phyloP scores from a whole-genome alignment of 2,113 vertebrate species.

The Lichenostomus cassidix region DNA sequence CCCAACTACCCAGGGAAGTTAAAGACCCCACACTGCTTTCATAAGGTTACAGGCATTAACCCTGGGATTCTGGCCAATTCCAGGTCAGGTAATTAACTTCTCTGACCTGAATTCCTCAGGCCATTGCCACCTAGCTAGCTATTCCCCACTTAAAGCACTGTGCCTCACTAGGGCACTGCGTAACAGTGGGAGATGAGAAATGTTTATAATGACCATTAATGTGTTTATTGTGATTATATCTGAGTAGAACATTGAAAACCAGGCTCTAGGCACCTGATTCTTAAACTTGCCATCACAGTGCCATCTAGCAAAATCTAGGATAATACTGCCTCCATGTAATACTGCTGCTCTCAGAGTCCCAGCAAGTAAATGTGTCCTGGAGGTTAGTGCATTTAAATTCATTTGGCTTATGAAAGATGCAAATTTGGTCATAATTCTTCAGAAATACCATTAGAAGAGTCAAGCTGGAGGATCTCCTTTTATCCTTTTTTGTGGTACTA shows the following conservation, averaged over 20 bases:
- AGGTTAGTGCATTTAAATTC: background rate
- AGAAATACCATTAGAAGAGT: background rate
- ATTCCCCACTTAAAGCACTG: background rate
- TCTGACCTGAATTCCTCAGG: background rate
- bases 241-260: background rate
- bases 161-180: background rate
- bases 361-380: background rate
- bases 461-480: background rate
- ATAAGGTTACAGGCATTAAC: background rate
- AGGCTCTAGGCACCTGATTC: background rate
- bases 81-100: background rate
- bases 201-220: background rate
- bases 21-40: background rate
- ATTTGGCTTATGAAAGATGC: background rate
- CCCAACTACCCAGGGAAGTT: accelerated
- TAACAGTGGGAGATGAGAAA: background rate
- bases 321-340: background rate
- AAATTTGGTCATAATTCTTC: background rate
- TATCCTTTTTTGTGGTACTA: background rate
- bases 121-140: background rate
- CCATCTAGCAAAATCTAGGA: background rate
- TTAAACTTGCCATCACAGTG: background rate
- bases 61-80: background rate
- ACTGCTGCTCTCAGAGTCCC: background rate
- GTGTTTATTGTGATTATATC: background rate